These are phyloP conservation scores for Agrilus mali DNA, from an alignment of 2,888 invertebrate genomes.

Conservation along the genomic window DNA sequence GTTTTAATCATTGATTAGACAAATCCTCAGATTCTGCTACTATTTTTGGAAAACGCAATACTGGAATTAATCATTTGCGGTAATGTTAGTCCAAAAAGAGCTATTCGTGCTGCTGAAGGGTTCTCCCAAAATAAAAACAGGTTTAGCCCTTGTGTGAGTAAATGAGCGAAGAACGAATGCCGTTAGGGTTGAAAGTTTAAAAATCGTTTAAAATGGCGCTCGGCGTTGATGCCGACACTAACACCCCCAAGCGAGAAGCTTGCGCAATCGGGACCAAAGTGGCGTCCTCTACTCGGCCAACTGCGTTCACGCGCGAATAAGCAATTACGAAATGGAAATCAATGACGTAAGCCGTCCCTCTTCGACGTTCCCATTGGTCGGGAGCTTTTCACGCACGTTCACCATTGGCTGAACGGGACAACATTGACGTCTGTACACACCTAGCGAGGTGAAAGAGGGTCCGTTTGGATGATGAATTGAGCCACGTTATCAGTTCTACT, in stretches of 20 bases:
- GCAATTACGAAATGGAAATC: constrained; percentile 24
- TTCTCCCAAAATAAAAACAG: too few relatives aligned
- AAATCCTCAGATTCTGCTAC: too few relatives aligned
- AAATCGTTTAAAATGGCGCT: constrained; percentile 12
- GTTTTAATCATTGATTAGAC: too few relatives aligned
- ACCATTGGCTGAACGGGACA: constrained; percentile 9
- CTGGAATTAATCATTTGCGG: too few relatives aligned
- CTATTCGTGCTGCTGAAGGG: too few relatives aligned
- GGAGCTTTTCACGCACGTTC: constrained; percentile 7
- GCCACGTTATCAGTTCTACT: constrained; percentile 24
- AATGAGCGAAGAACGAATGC: background rate
- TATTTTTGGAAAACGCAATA: too few relatives aligned
- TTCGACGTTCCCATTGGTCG: constrained; percentile 15
- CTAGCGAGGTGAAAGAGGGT: constrained; percentile 28
- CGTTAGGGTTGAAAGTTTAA: background rate
- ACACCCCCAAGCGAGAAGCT: constrained; percentile 16
- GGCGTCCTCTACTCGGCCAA: constrained; percentile 33
- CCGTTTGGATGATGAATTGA: constrained; percentile 24
- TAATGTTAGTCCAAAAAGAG: too few relatives aligned
- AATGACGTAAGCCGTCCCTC: constrained; percentile 18
- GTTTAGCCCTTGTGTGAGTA: too few relatives aligned
- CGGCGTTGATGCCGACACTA: constrained; percentile 12
- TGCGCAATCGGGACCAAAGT: constrained; percentile 19
- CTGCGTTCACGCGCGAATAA: constrained; percentile 32
- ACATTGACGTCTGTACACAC: constrained; percentile 29